phyloP scores from a whole-genome alignment of 2,797 vertebrate species.

The Rhabdophis nuchalis region DNA sequence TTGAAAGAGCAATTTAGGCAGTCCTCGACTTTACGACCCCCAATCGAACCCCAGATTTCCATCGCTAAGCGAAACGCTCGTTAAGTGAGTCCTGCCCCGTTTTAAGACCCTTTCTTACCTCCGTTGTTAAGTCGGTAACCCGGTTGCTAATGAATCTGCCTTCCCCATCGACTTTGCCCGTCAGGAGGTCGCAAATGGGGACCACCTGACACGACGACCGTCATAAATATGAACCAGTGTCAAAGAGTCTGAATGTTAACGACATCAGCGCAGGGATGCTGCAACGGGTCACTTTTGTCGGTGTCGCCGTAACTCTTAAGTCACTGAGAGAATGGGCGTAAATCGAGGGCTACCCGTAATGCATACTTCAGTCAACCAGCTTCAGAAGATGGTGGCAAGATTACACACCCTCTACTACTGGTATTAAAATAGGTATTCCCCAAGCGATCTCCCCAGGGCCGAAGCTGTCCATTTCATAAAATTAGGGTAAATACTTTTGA shows the following conservation, averaged over 20 bases:
- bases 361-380: slow-evolving; percentile 3
- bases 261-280: accelerated
- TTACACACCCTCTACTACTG: neutral
- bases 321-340: no score
- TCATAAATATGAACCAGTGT: neutral
- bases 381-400: neutral
- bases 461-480: neutral
- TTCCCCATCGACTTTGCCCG: no score
- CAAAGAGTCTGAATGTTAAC: neutral
- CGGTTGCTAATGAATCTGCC: no score
- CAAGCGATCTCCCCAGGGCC: slow-evolving; percentile 21
- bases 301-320: no score
- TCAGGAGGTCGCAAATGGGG: no score
- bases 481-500: slow-evolving; percentile 11
- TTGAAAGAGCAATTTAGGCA: neutral
- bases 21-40: no score
- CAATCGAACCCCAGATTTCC: no score
- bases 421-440: neutral
- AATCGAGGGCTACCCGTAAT: neutral
- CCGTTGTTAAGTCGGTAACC: no score
- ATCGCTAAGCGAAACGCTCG: no score
- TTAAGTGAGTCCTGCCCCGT: no score
- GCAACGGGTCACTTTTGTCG: neutral
- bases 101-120: no score
- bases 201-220: no score